Base-by-base conservation (phyloP, 64 coral and sea anemone species). In the Orbicella faveolata region DNA sequence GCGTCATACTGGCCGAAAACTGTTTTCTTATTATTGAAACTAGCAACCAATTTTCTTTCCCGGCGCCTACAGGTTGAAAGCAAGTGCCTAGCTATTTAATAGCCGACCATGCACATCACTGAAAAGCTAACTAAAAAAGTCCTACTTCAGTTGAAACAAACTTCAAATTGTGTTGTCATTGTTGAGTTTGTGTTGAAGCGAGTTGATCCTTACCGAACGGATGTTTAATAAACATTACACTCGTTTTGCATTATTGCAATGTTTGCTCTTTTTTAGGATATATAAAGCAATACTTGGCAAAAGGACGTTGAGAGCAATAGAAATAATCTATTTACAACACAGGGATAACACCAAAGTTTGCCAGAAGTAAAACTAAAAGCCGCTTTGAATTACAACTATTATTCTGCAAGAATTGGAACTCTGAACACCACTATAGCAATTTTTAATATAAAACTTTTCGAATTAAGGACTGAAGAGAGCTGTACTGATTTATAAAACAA, bases 171-270 rank as follows among this genome's bases (percentile, higher is more conserved):
- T 70, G 23, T 70, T 70, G 21, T n/a, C 67, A 23, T 70, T 70
- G 67, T 70, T n/a, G 21, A 70, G 67, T 26, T 26, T 70, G 25
- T 59, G 25, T 70, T 30, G 64, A 70, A 23, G 21, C 23, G 67
- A 70, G 10, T 70, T 70, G 11, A 70, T 70, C 67, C 67, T 70
- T 25, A n/a, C 21, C 21, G 10, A 70, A 70, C 67, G 67, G 67
- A 70, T 70, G 67, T 70, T 70, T 70, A 70, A 70, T 70, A 70
- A 70, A 70, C 10, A 70, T 70, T 5, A 33, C 67, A 70, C 67
- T 70, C 67, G 10, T 11, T 26, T 9, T 0, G 6, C 18, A 70
- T 70, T 70, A 25, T 70, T 70, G 20, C 11, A 25, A 9, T 70
- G 23, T 70, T 70, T 70, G 67, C 30, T 3, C n/a, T 26, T 70